These are phyloP conservation scores for Diogma glabrata DNA, from an alignment of 2,888 invertebrate species.

Conservation along the genomic window DNA sequence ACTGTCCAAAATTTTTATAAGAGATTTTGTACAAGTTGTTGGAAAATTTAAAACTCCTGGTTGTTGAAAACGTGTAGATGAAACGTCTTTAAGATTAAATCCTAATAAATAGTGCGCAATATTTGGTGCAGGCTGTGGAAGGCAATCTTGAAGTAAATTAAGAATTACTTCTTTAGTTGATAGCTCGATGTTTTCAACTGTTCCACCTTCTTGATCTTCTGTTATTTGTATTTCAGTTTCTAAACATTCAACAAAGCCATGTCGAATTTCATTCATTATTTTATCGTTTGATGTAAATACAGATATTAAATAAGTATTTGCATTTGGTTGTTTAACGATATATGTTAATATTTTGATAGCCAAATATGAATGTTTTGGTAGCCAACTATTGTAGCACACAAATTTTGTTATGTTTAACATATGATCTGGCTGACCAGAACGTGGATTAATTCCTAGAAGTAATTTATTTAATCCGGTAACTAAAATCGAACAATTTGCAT, in stretches of 20 bases:
- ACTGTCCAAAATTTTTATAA: constrained; percentile 56
- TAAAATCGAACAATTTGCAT: constrained; percentile 51
- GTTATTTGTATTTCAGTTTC: constrained; percentile 40
- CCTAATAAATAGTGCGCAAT: constrained; percentile 81
- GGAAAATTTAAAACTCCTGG: constrained; percentile 62
- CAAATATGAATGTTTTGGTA: constrained; percentile 55
- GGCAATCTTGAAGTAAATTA: constrained; percentile 60
- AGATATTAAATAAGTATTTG: constrained; percentile 59
- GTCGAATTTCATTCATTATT: constrained; percentile 48
- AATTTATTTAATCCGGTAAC: constrained; percentile 71
- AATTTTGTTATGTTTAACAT: constrained; percentile 65
- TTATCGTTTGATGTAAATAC: constrained; percentile 55
- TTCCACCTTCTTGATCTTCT: constrained; percentile 24
- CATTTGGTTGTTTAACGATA: constrained; percentile 52
- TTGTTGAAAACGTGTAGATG: constrained; percentile 66
- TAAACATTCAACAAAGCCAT: constrained; percentile 80
- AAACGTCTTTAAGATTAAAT: constrained; percentile 68
- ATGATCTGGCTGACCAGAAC: constrained; percentile 66
- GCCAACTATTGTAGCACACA: constrained; percentile 52
- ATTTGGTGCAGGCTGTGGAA: constrained; percentile 71
- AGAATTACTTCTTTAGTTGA: constrained; percentile 51
- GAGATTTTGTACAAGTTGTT: constrained; percentile 66
- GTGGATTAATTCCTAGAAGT: constrained; percentile 63
- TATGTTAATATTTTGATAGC: constrained; percentile 57
- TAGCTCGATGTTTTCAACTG: constrained; percentile 25